phyloP scores from a whole-genome alignment of 92 coral and sea anemone species.

The Virgularia gustaviana region DNA sequence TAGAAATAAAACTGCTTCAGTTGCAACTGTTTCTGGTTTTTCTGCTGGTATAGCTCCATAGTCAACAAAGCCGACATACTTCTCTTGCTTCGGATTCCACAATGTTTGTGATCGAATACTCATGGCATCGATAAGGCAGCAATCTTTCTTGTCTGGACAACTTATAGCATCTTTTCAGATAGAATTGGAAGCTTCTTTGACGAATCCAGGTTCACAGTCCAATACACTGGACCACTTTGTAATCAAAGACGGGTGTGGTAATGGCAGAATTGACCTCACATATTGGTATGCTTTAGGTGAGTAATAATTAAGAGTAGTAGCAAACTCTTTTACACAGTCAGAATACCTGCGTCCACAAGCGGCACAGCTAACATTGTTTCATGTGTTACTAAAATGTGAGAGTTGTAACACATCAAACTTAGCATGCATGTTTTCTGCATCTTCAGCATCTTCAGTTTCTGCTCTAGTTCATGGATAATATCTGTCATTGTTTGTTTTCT shows the following conservation, averaged over 20 bases:
- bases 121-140: neutral
- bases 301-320: constrained; percentile 5
- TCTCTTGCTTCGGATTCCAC: neutral
- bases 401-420: constrained; percentile 10
- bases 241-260: neutral
- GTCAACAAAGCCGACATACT: constrained; percentile 13
- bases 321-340: constrained; percentile 23
- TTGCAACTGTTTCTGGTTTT: neutral
- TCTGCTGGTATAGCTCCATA: neutral
- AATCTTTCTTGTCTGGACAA: no score
- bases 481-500: neutral
- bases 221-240: constrained; percentile 1
- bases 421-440: constrained; percentile 11
- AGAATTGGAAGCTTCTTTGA: neutral
- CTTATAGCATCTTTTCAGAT: no score
- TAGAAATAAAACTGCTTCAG: constrained; percentile 12
- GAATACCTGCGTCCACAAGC: constrained; percentile 9
- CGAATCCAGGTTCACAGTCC: constrained; percentile 13
- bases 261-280: constrained; percentile 5
- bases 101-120: constrained; percentile 1
- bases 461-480: neutral
- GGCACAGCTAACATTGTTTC: neutral
- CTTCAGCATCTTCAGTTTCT: neutral
- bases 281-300: constrained; percentile 14
- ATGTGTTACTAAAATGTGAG: neutral